Conservation (phyloP, 2,888 invertebrate genomes). For the Monochamus alternatus region DNA sequence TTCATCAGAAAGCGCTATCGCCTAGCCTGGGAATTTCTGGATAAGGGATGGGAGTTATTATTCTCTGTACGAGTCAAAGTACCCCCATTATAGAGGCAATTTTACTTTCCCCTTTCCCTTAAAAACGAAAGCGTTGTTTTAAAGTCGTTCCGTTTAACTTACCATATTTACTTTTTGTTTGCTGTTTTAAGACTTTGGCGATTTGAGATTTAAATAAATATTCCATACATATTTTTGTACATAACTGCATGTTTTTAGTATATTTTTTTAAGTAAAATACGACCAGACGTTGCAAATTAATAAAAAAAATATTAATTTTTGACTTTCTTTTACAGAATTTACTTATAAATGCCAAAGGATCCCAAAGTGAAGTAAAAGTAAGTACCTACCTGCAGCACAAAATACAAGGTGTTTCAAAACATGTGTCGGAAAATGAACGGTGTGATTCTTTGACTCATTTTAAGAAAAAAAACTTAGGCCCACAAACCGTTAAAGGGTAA, state of each 20-base stretch:
- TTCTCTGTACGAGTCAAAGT: not conserved
- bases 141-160: not conserved
- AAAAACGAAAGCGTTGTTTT: not conserved
- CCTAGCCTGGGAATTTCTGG: not conserved
- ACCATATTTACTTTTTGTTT: no score
- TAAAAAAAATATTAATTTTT: not conserved
- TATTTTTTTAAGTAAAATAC: no score
- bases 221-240: no score
- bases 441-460: no score
- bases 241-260: no score
- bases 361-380: conserved; percentile 90
- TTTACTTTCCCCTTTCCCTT: not conserved
- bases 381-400: conserved; percentile 66
- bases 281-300: no score
- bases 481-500: no score
- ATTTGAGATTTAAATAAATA: no score
- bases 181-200: no score
- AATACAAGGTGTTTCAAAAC: not conserved
- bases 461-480: no score
- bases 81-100: not conserved
- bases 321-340: conserved; percentile 77
- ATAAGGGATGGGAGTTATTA: not conserved
- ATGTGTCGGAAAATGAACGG: no score
- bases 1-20: not conserved
- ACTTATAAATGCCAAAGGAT: conserved; percentile 88